These are phyloP conservation scores for Hydrophis major DNA, from an alignment of 2,797 vertebrate genomes.

Conservation along the genomic window DNA sequence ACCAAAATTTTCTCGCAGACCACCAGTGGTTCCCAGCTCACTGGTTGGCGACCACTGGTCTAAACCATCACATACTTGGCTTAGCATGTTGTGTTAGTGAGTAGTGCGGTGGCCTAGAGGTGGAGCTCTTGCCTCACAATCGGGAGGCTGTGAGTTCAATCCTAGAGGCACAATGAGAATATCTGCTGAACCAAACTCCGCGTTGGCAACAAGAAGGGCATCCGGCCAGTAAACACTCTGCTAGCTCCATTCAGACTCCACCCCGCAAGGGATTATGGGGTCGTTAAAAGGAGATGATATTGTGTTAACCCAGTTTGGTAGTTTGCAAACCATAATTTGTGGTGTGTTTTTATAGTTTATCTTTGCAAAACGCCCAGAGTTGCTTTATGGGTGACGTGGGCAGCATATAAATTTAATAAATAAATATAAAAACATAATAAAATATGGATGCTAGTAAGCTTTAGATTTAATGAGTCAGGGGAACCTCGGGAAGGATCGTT, in stretches of 20 bases:
- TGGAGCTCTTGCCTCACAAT: too few species aligned
- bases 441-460: not conserved
- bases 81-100: not conserved
- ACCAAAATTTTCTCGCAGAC: too few species aligned
- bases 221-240: too few species aligned
- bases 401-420: not conserved
- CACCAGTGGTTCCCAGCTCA: too few species aligned
- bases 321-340: not conserved
- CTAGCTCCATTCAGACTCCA: too few species aligned
- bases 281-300: too few species aligned
- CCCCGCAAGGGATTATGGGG: too few species aligned
- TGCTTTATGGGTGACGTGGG: not conserved
- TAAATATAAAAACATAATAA: not conserved
- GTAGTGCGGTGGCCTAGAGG: too few species aligned
- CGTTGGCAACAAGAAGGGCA: too few species aligned
- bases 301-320: not conserved
- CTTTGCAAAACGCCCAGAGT: not conserved
- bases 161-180: too few species aligned
- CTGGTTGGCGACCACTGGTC: not conserved
- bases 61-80: not conserved
- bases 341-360: not conserved
- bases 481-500: not conserved
- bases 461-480: not conserved
- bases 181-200: too few species aligned
- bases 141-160: too few species aligned